Evolutionary conservation across 2,113 vertebrate species (phyloP), one percentile per base, ranked within the genome.

Genomic region (Malurus melanocephalus): DNA sequence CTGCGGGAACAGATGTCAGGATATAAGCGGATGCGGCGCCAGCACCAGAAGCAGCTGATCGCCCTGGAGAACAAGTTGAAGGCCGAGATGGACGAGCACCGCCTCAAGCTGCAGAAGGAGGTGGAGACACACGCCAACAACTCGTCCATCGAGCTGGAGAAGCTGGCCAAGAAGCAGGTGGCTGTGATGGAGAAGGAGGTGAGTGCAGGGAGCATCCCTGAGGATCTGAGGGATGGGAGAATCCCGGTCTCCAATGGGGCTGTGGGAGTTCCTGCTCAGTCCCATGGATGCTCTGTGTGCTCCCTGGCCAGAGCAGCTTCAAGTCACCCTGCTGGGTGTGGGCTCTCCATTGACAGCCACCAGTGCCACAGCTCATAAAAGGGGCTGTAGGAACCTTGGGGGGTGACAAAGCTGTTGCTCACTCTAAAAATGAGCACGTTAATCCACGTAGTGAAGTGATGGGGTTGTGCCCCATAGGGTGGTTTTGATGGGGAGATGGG

Each of bases 21-120:
- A 95, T 99, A 99, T 98, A 99, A 99, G 97, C 99, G 99, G 97
- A 99, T 99, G 99, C 98, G 99, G 96, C 98, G 99, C 97, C 99
- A 99, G 98, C 99, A 99, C 98, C 99, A 99, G 98, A 99, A 99
- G 98, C 99, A 99, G 99, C 98, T 99, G 98, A 99, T 99, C 96
- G 99, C 99, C 96, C 98, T 99, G 98, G 99, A 99, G 96, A 99
- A 99, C 98, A 99, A 99, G 98, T 97, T 99, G 96, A 99, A 99
- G 98, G 98, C 99, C 80, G 99, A 99, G 98, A 99, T 99, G 99
- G 99, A 99, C 94, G 99, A 99, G 97, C 99, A 99, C 97, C 98
- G 99, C 97, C 99, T 99, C 94, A 99, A 99, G 97, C 98, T 99
- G 94, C 99, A 99, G 98, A 99, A 99, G 97, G 99, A 99, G 98